These are phyloP conservation scores for Amazona guildingii DNA, from an alignment of 2,113 vertebrate species.

Conservation along the genomic window DNA sequence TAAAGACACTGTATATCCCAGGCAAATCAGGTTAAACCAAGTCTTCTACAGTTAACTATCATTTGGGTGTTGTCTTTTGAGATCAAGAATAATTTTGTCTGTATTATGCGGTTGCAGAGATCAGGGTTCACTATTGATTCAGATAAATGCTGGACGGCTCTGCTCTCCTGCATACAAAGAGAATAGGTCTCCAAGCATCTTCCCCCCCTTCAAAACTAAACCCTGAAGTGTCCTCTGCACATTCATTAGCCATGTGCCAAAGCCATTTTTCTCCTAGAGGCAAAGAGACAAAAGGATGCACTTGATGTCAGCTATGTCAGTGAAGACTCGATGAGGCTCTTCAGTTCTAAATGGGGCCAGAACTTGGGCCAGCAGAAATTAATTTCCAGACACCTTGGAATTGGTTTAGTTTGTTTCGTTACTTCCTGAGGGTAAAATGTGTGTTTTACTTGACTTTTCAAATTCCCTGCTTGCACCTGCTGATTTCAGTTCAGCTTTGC, in stretches of 20 bases:
- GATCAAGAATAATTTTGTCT: not conserved
- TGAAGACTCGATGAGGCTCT: not conserved
- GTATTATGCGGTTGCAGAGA: not conserved
- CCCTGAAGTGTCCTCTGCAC: not conserved
- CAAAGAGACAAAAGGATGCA: not conserved
- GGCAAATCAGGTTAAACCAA: not conserved
- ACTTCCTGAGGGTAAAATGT: not conserved
- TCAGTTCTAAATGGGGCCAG: not conserved
- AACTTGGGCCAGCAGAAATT: not conserved
- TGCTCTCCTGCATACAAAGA: not conserved
- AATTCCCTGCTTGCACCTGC: not conserved
- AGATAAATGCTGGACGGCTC: not conserved
- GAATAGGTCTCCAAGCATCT: not conserved
- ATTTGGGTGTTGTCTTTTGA: not conserved
- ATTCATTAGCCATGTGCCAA: not conserved
- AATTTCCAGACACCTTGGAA: not conserved
- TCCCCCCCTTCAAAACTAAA: not conserved
- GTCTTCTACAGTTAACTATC: not conserved
- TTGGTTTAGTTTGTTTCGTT: not conserved
- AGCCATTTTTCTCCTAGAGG: not conserved
- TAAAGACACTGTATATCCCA: not conserved
- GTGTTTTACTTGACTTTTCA: not conserved
- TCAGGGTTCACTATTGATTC: not conserved
- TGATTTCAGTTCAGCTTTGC: not conserved
- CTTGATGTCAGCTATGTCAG: not conserved